A percentile compares a stretch with the other conserved stretches of the same genome.
Conservation (phyloP, 2,113 vertebrate species). For the Nothoprocta pentlandii region DNA sequence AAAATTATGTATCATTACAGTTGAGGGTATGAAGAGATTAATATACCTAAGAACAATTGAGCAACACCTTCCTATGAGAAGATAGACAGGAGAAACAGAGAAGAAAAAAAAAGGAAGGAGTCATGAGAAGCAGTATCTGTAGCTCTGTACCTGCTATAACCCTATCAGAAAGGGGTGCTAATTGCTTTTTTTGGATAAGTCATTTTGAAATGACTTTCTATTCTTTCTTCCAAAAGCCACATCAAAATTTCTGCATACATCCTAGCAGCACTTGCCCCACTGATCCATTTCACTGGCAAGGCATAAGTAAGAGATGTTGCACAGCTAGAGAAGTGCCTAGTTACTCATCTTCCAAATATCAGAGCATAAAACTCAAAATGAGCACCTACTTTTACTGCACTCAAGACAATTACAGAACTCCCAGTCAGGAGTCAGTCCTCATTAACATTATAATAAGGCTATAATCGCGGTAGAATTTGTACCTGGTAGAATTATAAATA, state of each 20-base stretch:
- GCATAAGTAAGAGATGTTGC: background rate
- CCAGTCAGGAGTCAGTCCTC: background rate
- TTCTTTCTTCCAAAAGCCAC: background rate
- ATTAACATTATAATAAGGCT: background rate
- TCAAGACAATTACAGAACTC: background rate
- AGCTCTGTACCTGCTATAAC: background rate
- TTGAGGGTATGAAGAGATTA: background rate
- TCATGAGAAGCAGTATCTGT: background rate
- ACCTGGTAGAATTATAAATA: background rate
- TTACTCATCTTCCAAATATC: background rate
- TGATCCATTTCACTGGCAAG: background rate
- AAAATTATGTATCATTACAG: background rate
- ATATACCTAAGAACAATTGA: background rate
- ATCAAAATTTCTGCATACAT: background rate
- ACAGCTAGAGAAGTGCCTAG: background rate
- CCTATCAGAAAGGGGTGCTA: background rate
- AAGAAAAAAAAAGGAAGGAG: background rate
- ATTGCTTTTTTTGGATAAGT: background rate
- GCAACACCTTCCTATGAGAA: background rate
- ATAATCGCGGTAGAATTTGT: background rate
- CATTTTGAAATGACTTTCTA: background rate
- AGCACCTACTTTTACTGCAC: background rate
- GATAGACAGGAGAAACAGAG: background rate
- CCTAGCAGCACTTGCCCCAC: background rate
- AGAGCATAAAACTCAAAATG: background rate